Conservation (phyloP, 2,888 invertebrate species). For the Drosophila atripex region DNA sequence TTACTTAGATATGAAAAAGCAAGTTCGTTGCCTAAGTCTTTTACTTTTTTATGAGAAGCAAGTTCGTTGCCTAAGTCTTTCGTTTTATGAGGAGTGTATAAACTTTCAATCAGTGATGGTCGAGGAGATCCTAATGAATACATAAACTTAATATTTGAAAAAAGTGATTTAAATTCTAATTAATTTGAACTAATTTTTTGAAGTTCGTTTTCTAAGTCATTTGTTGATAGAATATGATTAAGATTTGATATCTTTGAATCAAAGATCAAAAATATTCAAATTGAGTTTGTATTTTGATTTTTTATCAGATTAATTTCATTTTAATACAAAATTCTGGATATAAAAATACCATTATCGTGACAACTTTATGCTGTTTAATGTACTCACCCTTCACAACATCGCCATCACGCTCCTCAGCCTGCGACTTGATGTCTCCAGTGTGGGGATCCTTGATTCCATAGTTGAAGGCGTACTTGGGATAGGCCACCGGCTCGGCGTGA, state of each 20-base stretch:
- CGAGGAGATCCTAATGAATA: no score
- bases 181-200: not conserved
- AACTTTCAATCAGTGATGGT: no score
- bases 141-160: not conserved
- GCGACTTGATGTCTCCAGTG: constrained; percentile 89
- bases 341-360: not conserved
- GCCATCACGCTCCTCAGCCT: constrained; percentile 88
- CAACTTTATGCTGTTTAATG: not conserved
- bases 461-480: constrained; percentile 89
- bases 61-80: constrained; percentile 26
- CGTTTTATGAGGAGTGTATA: not conserved
- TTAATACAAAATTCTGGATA: no score
- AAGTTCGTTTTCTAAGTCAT: constrained; percentile 3
- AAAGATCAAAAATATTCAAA: not conserved
- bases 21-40: constrained; percentile 2
- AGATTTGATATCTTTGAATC: no score
- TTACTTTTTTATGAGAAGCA: not conserved
- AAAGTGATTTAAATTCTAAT: no score
- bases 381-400: constrained; percentile 87
- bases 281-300: constrained; percentile 7
- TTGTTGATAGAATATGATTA: not conserved
- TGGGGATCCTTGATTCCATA: constrained; percentile 89
- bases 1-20: not conserved
- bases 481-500: constrained; percentile 84
- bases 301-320: no score